These are phyloP conservation scores for Periophthalmodon schlosseri DNA, from an alignment of 2,113 vertebrate species.

Conservation along the genomic window DNA sequence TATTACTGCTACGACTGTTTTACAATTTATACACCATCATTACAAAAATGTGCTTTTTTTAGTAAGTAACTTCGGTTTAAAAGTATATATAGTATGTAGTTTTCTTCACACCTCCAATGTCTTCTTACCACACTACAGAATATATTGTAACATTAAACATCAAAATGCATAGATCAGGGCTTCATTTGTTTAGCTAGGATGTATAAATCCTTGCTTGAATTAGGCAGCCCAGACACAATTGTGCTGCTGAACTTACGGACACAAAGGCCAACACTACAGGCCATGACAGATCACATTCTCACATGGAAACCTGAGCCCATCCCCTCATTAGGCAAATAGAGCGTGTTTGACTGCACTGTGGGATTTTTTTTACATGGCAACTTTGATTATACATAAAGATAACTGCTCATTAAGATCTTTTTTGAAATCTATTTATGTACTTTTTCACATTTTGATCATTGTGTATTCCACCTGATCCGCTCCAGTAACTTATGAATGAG, in stretches of 20 bases:
- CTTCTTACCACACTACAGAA: not conserved
- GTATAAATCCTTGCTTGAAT: slow-evolving; percentile 15
- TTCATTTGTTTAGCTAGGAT: not conserved
- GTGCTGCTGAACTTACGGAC: slow-evolving; percentile 6
- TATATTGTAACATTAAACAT: not conserved
- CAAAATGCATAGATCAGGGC: not conserved
- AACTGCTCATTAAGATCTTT: not conserved
- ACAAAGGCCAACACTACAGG: slow-evolving; percentile 16
- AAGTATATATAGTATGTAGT: not conserved
- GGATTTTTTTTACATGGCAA: not conserved
- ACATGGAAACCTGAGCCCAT: slow-evolving; percentile 35
- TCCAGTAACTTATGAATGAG: slow-evolving; percentile 3
- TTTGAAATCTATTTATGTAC: not conserved
- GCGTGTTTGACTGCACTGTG: not conserved
- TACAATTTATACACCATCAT: too few relatives aligned
- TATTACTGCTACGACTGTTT: too few relatives aligned
- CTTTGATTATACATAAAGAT: not conserved
- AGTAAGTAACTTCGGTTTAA: not conserved
- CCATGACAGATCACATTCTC: slow-evolving; percentile 36
- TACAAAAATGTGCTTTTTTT: not conserved
- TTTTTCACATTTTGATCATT: not conserved
- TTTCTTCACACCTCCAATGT: not conserved
- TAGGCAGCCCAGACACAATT: slow-evolving; percentile 21
- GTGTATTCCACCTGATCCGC: slow-evolving; percentile 23
- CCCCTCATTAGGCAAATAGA: slow-evolving; percentile 14